Evolutionary conservation across 2,113 vertebrate species (phyloP).

Genomic region (Tenrec ecaudatus): DNA sequence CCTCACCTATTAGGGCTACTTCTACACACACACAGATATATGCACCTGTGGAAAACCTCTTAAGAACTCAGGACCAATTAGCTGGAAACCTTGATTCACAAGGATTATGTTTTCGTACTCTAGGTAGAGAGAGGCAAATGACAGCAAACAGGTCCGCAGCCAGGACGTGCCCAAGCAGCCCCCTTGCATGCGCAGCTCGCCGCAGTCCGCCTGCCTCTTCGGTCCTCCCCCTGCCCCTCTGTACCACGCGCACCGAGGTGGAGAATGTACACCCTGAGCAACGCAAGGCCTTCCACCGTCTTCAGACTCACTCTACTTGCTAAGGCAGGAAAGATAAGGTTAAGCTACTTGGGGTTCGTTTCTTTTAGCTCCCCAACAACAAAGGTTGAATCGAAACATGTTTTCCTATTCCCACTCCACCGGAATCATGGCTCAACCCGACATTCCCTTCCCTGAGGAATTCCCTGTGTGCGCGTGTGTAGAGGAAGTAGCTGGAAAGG

Average conservation of each 20-base stretch:
- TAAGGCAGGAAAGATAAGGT: constrained; percentile 67
- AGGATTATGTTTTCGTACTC: constrained; percentile 49
- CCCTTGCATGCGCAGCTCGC: not conserved
- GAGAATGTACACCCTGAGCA: constrained; percentile 65
- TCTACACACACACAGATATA: constrained; percentile 51
- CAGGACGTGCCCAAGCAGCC: not conserved
- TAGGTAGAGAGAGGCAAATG: constrained; percentile 57
- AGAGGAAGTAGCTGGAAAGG: constrained; percentile 51
- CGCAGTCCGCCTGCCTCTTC: constrained; percentile 60
- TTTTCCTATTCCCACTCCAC: constrained; percentile 31
- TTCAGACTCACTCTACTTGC: constrained; percentile 42
- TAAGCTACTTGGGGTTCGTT: constrained; percentile 60
- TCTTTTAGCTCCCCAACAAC: not conserved
- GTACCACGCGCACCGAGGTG: constrained; percentile 38
- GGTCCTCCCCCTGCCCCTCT: constrained; percentile 40
- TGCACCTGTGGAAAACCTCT: constrained; percentile 73
- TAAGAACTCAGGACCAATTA: constrained; percentile 55
- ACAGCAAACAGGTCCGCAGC: not conserved
- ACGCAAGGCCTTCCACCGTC: constrained; percentile 47
- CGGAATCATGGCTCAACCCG: constrained; percentile 39
- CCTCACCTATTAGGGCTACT: too few species aligned
- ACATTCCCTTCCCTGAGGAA: constrained; percentile 69
- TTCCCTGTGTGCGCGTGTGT: not conserved
- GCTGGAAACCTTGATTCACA: constrained; percentile 27
- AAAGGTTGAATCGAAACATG: constrained; percentile 25